Base-by-base conservation (phyloP, 2,113 vertebrate species). In the Hippocampus mohnikei region DNA sequence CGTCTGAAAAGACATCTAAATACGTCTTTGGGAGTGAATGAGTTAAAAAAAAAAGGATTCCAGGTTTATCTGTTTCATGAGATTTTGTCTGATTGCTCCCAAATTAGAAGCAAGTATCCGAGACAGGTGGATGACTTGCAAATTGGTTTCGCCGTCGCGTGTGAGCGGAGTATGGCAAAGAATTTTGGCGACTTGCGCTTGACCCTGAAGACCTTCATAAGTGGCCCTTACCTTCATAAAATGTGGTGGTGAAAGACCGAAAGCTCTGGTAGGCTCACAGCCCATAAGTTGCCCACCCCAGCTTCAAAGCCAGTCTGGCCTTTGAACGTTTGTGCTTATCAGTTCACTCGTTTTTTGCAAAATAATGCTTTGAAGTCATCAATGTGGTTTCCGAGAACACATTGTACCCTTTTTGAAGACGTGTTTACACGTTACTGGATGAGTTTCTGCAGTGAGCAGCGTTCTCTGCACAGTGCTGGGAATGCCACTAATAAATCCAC, bases 401-500 rank as follows among this genome's bases (percentile, higher is more conserved):
- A 2, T 2, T 59, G 58, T 18, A 59, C 58, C 58, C 58, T 16
- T 29, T 59, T 27, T 10, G 23, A 44, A 58, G 23, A 13, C 21
- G 52, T 58, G 29, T 61, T 61, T 12, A 21, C 20, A 21, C 37
- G 37, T 63, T 37, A 63, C 27, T 48, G 3, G 25, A 63, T 66
- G 66, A 65, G 41, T 61, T 42, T 41, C 42, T 20, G 70, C 65
- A 69, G 72, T 56, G 40, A 46, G 58, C 44, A 13, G 23, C 55
- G 62, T 25, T 42, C n/a, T 41, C n/a, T 41, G 33, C 58, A 67
- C 46, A 70, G 66, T 44, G 48, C 65, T 46, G 69, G n/a, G 52
- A 59, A 66, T 41, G 53, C 70, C 69, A 33, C 50, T 61, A 68
- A 75, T 74, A 18, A 44, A 20, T 76, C 55, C 21, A 37, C 64